Evolutionary conservation across 1,140 invertebrate species (phyloP), one percentile per base, ranked within the genome.

Genomic region (Drosophila biarmipes): DNA sequence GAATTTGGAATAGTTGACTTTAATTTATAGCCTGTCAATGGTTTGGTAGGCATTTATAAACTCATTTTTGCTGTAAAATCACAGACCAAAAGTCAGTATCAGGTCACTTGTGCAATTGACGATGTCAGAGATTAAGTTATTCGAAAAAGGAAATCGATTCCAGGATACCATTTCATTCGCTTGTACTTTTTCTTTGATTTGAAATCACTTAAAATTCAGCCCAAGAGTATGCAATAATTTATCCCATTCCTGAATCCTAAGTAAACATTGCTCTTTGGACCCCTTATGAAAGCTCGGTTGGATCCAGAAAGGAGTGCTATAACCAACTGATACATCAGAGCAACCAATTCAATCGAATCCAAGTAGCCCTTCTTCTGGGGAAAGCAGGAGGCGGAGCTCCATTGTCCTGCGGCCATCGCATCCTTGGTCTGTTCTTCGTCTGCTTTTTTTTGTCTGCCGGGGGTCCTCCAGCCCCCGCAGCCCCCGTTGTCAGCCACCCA

Each of bases 381-480:
- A n/a, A 38, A 19, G 52, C 15, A 35, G 24, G 35, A 27, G 29
- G 8, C 29, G 29, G 29, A 8, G 35, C 45, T 51, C 61, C 61
- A 48, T 69, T 69, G 67, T 69, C 51, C 64, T 54, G 46, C 11
- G 40, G n/a, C 17, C 27, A 53, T 31, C 46, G 62, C 48, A 69
- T 69, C 63, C 67, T 69, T 69, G 67, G 67, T 69, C 67, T 69
- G 67, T 69, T 56, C 63, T 69, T 38, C 40, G 67, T 69, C 67
- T 69, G 49, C 48, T 29, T 17, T 24, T 29, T 46, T 35, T 38
- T 46, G 49, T 55, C 49, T 56, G 42, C 35, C 24, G 11, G 56
- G 31, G 29, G 38, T 15, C 14, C 14, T 15, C 14, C 5, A 38
- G 5, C 11, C 15, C 11, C 24, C 15, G 24, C 3, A 1, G 0